phyloP scores from a whole-genome alignment of 2,113 vertebrate species.

The Gopherus flavomarginatus region DNA sequence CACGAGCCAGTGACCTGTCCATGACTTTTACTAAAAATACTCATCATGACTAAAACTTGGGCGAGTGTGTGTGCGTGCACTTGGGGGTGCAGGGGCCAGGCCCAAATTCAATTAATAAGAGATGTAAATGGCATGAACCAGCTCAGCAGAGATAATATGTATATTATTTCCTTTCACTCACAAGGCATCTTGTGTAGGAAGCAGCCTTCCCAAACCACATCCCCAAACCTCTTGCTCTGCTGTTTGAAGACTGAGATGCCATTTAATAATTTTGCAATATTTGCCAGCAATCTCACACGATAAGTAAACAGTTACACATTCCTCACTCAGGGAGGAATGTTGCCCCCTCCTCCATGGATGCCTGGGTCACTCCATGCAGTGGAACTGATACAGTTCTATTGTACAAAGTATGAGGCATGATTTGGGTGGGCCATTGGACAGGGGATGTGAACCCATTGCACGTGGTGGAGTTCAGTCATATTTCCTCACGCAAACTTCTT shows the following conservation, averaged over 20 bases:
- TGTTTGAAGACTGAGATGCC: not conserved
- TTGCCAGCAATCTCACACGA: not conserved
- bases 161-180: not conserved
- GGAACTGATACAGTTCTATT: not conserved
- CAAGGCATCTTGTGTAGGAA: not conserved
- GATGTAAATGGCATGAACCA: not conserved
- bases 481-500: not conserved
- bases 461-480: not conserved
- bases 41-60: no score
- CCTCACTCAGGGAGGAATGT: not conserved
- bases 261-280: slow-evolving; percentile 7
- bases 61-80: no score
- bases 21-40: no score
- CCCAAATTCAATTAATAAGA: not conserved
- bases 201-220: not conserved
- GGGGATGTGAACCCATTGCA: not conserved
- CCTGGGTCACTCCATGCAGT: not conserved
- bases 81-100: no score
- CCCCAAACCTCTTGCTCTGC: not conserved
- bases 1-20: no score
- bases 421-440: not conserved
- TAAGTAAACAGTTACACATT: not conserved
- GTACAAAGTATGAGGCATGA: not conserved
- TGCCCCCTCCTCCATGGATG: not conserved
- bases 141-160: not conserved